Evolutionary conservation across 2,888 invertebrate genomes (phyloP), one percentile per base, ranked within the genome.

Genomic region (Agonopterix alstromeriana): DNA sequence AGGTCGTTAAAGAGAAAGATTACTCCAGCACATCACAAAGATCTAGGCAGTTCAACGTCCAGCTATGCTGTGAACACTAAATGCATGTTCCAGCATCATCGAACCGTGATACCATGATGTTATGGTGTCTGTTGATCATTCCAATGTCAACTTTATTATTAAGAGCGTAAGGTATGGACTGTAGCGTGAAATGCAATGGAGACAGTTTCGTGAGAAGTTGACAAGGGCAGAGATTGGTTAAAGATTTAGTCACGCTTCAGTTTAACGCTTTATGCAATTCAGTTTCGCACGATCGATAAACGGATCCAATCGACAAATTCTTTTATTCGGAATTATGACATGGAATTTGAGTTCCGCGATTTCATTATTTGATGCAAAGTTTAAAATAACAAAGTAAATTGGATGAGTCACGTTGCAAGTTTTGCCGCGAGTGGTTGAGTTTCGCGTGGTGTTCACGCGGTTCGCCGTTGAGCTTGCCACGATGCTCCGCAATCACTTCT

Each of bases 121-220:
- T 27, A 27, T 27, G 27, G 27, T 27, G 27, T 27, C 27, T 27
- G 5, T 27, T 27, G 53, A 11, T 46, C 53, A 27, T 27, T 27
- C 27, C 1, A 27, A 27, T 7, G 27, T 27, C 27, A 27, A 27
- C 27, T 27, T 27, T 27, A 27, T 27, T 7, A 27, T 27, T 17
- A 27, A 27, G 27, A 27, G 27, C 1, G 27, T 27, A 27, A 27
- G 27, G 27, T 27, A 27, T 27, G 9, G 38, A 9, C n/a, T n/a
- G 53, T 17, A 53, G 51, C 55, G 57, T 57, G 56, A 54, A 55
- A 52, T 52, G 54, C 47, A 42, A 41, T 46, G 27, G 38, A 17
- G 42, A 36, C 42, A 12, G 35, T 42, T 42, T 42, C n/a, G 41
- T 42, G 47, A 40, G 10, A 17, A 10, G 38, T 45, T 35, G 40